phyloP scores from a whole-genome alignment of 92 coral and sea anemone species.

The Porites cylindrica region DNA sequence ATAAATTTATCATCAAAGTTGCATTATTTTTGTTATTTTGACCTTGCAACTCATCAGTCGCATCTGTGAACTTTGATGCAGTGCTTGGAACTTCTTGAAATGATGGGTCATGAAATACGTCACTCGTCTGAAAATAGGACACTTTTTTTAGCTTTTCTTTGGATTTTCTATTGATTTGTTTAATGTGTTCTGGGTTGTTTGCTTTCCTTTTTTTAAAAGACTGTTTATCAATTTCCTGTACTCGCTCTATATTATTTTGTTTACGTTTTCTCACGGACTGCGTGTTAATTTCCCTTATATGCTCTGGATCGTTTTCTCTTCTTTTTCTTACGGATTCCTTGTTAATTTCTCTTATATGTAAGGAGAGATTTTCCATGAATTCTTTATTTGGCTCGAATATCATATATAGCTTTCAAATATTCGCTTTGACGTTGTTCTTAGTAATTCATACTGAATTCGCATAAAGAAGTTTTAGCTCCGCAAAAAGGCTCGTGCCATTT shows the following conservation, averaged over 20 bases:
- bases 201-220: conserved; percentile 1
- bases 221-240: background rate
- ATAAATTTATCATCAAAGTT: too few relatives aligned
- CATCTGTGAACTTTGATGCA: background rate
- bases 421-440: too few relatives aligned
- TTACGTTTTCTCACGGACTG: background rate
- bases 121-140: background rate
- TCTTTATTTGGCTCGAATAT: too few relatives aligned
- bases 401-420: too few relatives aligned
- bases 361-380: too few relatives aligned
- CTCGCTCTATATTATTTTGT: background rate
- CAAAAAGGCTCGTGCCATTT: too few relatives aligned
- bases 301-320: background rate
- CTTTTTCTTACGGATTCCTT: background rate
- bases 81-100: conserved; percentile 1
- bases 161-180: background rate
- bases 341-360: background rate
- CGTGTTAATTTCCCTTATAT: background rate
- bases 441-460: too few relatives aligned
- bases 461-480: too few relatives aligned
- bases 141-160: background rate
- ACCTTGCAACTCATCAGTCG: background rate
- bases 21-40: too few relatives aligned
- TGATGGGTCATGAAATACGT: background rate
- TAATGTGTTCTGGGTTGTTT: background rate